phyloP scores from a whole-genome alignment of 2,888 invertebrate species.

The Torymus aiolomorphi region DNA sequence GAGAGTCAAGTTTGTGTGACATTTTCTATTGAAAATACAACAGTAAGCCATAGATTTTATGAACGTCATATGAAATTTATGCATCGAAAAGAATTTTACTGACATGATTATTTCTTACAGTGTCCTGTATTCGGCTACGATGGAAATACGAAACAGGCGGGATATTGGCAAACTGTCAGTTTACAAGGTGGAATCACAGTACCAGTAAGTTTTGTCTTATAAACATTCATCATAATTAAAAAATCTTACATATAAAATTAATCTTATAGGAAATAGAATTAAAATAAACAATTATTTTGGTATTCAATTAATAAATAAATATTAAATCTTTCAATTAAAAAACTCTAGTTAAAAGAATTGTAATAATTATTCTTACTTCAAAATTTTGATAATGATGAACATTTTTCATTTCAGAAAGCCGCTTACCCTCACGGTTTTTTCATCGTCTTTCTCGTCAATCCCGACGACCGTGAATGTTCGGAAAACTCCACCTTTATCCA shows the following conservation, averaged over 20 bases:
- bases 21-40: constrained; percentile 86
- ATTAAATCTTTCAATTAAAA: too few species aligned
- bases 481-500: constrained; percentile 60
- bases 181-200: constrained; percentile 86
- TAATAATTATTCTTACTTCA: too few species aligned
- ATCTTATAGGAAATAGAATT: too few species aligned
- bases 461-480: constrained; percentile 75
- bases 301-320: too few species aligned
- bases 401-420: constrained; percentile 78
- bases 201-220: constrained; percentile 77
- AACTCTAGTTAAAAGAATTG: too few species aligned
- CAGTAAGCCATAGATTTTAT: constrained; percentile 75
- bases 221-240: neutral
- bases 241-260: too few species aligned
- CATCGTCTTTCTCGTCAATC: constrained; percentile 82
- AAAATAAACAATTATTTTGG: too few species aligned
- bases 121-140: constrained; percentile 91
- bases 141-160: constrained; percentile 85
- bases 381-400: constrained; percentile 7
- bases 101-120: constrained; percentile 76
- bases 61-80: too few species aligned
- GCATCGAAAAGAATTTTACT: neutral
- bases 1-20: constrained; percentile 84
- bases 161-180: constrained; percentile 87
- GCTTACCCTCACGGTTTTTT: constrained; percentile 84